These are phyloP conservation scores for Maccullochella peelii DNA, from an alignment of 2,113 vertebrate genomes.

Conservation along the genomic window DNA sequence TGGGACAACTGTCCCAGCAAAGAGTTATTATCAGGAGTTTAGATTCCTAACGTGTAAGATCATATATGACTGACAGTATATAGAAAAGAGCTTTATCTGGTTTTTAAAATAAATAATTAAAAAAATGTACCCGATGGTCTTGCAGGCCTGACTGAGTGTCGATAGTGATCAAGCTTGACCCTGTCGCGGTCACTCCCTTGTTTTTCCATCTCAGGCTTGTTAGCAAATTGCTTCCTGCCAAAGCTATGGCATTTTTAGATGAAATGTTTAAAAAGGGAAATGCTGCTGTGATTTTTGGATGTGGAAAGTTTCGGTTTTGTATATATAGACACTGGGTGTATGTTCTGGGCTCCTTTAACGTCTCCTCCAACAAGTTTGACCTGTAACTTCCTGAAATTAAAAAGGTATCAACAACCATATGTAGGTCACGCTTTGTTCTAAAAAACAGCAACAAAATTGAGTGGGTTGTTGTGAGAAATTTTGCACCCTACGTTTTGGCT, in stretches of 20 bases:
- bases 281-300: constrained; percentile 69
- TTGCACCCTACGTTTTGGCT: neutral
- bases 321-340: constrained; percentile 56
- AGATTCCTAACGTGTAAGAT: constrained; percentile 47
- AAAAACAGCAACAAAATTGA: neutral
- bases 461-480: neutral
- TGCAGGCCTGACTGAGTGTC: constrained; percentile 19
- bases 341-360: constrained; percentile 30
- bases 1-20: constrained; percentile 39
- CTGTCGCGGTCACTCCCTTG: constrained; percentile 66
- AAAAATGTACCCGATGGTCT: constrained; percentile 15
- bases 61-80: constrained; percentile 19
- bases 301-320: constrained; percentile 63
- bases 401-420: constrained; percentile 35
- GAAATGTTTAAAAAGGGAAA: constrained; percentile 78
- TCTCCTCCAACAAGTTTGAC: constrained; percentile 51
- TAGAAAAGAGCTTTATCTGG: constrained; percentile 8
- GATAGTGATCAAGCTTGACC: constrained; percentile 65
- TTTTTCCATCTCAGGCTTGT: constrained; percentile 67
- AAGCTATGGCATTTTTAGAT: constrained; percentile 58
- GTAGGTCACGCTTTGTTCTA: constrained; percentile 18
- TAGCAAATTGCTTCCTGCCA: constrained; percentile 76
- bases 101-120: constrained; percentile 42
- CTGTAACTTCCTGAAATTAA: constrained; percentile 44
- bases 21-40: constrained; percentile 40